Evolutionary conservation across 2,888 invertebrate species (phyloP).

Genomic region (Sphinx pinastri): DNA sequence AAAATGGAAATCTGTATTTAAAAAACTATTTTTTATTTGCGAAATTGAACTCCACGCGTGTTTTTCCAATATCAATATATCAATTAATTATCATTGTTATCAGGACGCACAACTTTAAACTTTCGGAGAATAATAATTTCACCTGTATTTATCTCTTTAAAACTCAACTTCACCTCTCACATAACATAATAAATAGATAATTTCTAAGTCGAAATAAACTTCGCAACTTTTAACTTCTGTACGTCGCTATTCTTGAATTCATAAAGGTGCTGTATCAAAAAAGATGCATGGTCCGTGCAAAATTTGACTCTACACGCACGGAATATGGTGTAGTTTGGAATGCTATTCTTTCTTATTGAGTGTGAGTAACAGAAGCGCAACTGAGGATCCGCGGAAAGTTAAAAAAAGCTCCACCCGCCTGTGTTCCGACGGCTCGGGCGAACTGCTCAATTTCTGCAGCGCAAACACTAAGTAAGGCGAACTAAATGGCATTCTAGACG

Average conservation of each 20-base stretch:
- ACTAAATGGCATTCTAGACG: conserved; percentile 22
- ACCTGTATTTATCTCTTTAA: conserved; percentile 32
- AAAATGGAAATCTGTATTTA: no score
- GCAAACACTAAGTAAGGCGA: conserved; percentile 22
- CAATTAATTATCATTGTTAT: background rate
- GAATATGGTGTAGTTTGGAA: conserved; percentile 35
- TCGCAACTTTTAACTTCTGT: conserved; percentile 57
- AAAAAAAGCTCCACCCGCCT: conserved; percentile 46
- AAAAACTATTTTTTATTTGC: no score
- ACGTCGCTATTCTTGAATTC: conserved; percentile 59
- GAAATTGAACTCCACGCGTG: background rate
- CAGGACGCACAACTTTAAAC: conserved; percentile 3
- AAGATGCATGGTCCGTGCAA: conserved; percentile 27
- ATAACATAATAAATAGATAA: conserved; percentile 58
- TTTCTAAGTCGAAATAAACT: conserved; percentile 59
- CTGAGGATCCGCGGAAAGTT: conserved; percentile 50
- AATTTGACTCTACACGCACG: conserved; percentile 27
- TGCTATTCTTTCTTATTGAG: conserved; percentile 37
- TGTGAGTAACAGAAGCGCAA: conserved; percentile 45
- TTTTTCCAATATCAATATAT: background rate
- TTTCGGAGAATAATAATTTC: conserved; percentile 25
- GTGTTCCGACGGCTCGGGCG: conserved; percentile 39
- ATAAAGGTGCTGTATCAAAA: conserved; percentile 58
- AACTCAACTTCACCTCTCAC: conserved; percentile 47
- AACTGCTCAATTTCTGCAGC: conserved; percentile 49